A percentile compares a stretch with the other conserved stretches of the same genome.
phyloP scores from a whole-genome alignment of 2,888 invertebrate species.

The Sphecodes monilicornis region DNA sequence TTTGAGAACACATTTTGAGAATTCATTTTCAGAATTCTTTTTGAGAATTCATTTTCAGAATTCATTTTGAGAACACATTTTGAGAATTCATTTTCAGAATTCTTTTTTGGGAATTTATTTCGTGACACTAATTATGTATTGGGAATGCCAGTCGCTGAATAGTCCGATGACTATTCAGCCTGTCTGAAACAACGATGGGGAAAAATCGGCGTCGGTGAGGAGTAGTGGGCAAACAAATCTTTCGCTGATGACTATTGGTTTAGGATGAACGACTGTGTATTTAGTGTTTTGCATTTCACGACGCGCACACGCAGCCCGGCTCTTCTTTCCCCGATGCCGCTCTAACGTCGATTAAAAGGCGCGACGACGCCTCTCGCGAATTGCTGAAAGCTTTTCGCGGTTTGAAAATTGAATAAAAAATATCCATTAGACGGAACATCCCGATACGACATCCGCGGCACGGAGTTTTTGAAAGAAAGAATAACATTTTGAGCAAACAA shows the following conservation, averaged over 20 bases:
- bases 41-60: too few relatives aligned
- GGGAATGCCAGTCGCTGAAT: neutral
- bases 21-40: too few relatives aligned
- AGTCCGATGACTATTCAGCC: neutral
- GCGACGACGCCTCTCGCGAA: neutral
- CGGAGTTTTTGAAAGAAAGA: neutral
- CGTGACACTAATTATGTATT: neutral
- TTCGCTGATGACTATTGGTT: slow-evolving; percentile 67
- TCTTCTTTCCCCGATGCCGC: neutral
- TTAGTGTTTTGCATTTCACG: slow-evolving; percentile 64
- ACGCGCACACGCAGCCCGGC: slow-evolving; percentile 17
- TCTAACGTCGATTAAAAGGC: neutral
- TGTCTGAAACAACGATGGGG: neutral
- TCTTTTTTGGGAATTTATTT: neutral
- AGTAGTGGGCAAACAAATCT: slow-evolving; percentile 69
- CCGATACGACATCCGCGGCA: neutral
- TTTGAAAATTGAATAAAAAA: neutral
- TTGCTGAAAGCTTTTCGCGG: slow-evolving; percentile 7
- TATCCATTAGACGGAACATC: neutral
- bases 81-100: too few relatives aligned
- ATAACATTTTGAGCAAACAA: neutral
- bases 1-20: too few relatives aligned
- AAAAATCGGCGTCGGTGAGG: slow-evolving; percentile 45
- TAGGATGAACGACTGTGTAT: slow-evolving; percentile 65
- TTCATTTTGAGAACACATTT: too few relatives aligned